A percentile compares a stretch with the other conserved stretches of the same genome.
Conservation (phyloP, 2,888 invertebrate species). For the Synanthedon tipuliformis region DNA sequence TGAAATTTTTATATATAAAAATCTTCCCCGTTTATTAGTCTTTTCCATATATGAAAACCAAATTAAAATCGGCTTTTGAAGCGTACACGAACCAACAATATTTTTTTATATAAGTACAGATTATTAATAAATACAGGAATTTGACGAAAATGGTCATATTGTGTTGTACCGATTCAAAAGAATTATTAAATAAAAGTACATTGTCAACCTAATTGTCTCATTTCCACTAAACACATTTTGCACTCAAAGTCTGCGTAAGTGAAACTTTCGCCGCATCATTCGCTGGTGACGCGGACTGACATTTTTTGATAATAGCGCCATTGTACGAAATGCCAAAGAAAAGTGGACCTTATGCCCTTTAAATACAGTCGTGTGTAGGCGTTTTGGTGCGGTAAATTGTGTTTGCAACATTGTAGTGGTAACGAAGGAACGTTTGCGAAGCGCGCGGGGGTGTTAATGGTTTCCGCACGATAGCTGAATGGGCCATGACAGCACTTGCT, state of each 20-base stretch:
- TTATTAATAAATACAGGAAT: no score
- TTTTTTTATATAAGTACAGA: no score
- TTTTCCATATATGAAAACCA: no score
- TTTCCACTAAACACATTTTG: neutral
- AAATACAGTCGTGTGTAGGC: slow-evolving; percentile 1
- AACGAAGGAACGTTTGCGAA: slow-evolving; percentile 5
- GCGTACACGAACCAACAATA: no score
- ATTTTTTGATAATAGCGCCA: neutral
- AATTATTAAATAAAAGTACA: no score
- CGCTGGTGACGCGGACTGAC: slow-evolving; percentile 10
- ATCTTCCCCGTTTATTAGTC: no score
- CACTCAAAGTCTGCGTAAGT: slow-evolving; percentile 13
- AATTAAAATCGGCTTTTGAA: no score
- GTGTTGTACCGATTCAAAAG: no score
- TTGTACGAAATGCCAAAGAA: slow-evolving; percentile 5
- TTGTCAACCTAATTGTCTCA: neutral
- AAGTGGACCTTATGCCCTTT: slow-evolving; percentile 1
- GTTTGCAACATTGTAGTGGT: slow-evolving; percentile 4
- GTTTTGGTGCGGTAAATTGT: neutral
- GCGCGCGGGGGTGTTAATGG: slow-evolving; percentile 18
- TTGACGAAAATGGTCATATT: no score
- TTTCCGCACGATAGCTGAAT: slow-evolving; percentile 26
- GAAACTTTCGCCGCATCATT: slow-evolving; percentile 35
- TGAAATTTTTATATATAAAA: no score
- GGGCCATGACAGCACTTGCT: slow-evolving; percentile 14